Conservation (phyloP, 2,113 vertebrate species). For the Neolamprologus longior region DNA sequence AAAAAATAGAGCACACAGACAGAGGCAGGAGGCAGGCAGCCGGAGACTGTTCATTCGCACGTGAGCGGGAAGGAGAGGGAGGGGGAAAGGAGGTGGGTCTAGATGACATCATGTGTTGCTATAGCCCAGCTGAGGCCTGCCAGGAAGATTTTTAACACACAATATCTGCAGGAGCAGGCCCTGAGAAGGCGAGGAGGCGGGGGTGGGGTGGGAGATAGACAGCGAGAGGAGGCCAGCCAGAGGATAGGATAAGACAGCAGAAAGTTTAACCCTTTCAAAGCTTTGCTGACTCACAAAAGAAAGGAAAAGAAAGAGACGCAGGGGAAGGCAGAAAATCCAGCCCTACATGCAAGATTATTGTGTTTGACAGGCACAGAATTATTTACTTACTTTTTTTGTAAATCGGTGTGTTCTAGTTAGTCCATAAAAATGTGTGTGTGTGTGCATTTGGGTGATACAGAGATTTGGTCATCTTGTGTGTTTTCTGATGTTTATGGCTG, state of each 20-base stretch:
- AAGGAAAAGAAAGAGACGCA: background rate
- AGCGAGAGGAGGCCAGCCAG: background rate
- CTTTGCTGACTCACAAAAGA: background rate
- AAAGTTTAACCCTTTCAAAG: conserved; percentile 28
- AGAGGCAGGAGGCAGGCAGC: background rate
- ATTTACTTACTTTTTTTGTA: background rate
- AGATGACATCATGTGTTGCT: conserved; percentile 78
- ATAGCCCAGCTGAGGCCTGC: conserved; percentile 70
- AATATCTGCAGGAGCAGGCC: conserved; percentile 60
- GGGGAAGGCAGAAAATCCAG: background rate
- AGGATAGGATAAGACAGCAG: conserved; percentile 8
- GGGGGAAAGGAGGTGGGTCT: conserved; percentile 42
- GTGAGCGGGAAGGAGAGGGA: conserved; percentile 27
- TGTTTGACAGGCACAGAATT: background rate
- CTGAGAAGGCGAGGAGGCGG: background rate
- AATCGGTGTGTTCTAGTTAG: background rate
- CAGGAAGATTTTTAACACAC: conserved; percentile 66
- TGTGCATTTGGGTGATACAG: background rate
- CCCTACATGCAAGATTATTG: background rate
- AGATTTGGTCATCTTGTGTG: background rate
- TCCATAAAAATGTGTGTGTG: background rate
- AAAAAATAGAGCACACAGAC: background rate
- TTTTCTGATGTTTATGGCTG: background rate
- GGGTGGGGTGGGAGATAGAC: background rate
- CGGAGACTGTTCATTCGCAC: conserved; percentile 20